phyloP scores from a whole-genome alignment of 1,140 invertebrate species.

The Calosoma granatense region DNA sequence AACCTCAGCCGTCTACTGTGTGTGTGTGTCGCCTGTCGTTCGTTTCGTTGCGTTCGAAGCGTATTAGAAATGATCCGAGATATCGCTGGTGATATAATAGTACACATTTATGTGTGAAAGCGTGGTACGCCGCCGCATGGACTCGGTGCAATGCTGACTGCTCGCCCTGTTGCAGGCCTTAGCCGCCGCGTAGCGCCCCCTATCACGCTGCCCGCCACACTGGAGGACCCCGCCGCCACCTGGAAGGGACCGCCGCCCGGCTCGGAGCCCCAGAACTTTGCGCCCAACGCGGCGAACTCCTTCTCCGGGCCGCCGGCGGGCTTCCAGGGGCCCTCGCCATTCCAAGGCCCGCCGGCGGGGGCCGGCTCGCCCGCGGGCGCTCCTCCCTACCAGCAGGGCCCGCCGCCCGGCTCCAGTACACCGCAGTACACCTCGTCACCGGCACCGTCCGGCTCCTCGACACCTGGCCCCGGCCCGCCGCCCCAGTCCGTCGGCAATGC shows the following conservation, averaged over 20 bases:
- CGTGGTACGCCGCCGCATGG: not conserved
- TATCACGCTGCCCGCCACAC: constrained; percentile 53
- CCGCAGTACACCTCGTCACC: constrained; percentile 66
- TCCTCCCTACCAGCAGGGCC: constrained; percentile 50
- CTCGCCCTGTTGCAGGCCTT: constrained; percentile 41
- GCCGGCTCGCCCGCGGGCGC: constrained; percentile 53
- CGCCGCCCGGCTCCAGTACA: constrained; percentile 57
- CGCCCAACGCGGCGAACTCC: constrained; percentile 44
- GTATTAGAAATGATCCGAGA: not conserved
- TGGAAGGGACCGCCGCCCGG: constrained; percentile 57
- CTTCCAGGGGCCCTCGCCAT: constrained; percentile 48
- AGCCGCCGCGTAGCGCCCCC: constrained; percentile 51
- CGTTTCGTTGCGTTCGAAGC: not conserved
- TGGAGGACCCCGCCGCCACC: constrained; percentile 55
- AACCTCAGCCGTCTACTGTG: constrained; percentile 2
- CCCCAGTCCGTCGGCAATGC: constrained; percentile 45
- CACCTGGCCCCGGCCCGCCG: constrained; percentile 50
- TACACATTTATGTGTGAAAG: not conserved
- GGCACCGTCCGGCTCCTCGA: constrained; percentile 63
- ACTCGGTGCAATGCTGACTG: constrained; percentile 5
- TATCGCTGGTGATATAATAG: not conserved
- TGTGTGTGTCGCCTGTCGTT: constrained; percentile 1
- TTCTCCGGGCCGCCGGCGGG: constrained; percentile 45
- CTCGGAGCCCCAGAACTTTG: constrained; percentile 49
- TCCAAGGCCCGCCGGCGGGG: constrained; percentile 50